phyloP scores from a whole-genome alignment of 2,113 vertebrate species.

The Semnornis frantzii region DNA sequence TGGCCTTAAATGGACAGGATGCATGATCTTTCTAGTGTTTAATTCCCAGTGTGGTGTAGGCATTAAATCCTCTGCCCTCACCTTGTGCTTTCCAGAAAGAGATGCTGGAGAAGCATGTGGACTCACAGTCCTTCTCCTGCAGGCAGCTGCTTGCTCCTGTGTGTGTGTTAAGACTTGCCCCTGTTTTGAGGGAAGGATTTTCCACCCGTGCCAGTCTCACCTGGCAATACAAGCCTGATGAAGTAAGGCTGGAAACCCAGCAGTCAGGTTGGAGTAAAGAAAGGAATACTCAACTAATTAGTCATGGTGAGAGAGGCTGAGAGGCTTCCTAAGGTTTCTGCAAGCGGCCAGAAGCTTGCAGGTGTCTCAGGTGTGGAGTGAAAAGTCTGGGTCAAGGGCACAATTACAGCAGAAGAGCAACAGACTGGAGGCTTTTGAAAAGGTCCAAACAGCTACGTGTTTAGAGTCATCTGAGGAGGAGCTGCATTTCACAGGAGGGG shows the following conservation, averaged over 20 bases:
- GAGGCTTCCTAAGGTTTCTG: neutral
- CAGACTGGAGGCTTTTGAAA: neutral
- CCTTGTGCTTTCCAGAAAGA: neutral
- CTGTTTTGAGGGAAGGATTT: neutral
- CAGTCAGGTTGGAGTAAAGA: neutral
- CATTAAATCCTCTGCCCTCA: neutral
- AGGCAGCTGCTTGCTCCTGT: neutral
- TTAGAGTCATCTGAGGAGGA: neutral
- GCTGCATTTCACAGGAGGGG: neutral
- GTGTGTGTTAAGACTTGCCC: neutral
- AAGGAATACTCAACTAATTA: conserved; percentile 14
- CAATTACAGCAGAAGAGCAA: neutral
- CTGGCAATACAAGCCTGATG: neutral
- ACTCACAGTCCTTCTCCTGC: rapidly evolving
- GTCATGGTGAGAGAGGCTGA: neutral
- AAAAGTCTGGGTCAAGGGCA: neutral
- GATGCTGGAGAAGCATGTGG: neutral
- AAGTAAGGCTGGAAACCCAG: neutral
- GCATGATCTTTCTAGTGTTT: neutral
- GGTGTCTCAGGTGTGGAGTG: neutral
- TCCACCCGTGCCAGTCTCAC: neutral
- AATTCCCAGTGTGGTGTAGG: neutral
- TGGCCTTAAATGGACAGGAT: neutral
- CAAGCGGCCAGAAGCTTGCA: neutral
- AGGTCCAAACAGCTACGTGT: neutral